Evolutionary conservation across 2,797 vertebrate genomes (phyloP).

Genomic region (Rhincodon typus): DNA sequence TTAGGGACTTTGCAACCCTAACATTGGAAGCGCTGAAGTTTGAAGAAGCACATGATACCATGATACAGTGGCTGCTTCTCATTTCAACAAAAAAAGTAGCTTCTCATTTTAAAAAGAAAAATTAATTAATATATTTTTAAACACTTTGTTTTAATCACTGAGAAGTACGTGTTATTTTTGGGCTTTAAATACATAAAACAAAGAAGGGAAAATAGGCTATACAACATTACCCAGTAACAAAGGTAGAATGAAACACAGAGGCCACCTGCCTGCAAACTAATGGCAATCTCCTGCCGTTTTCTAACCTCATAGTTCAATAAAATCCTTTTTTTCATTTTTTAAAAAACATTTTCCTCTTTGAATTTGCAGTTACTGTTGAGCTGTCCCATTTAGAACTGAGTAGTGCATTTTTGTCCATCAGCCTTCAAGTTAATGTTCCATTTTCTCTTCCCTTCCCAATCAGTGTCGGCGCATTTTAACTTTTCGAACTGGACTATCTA

Average conservation of each 20-base stretch:
- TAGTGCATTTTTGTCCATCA: constrained; percentile 30
- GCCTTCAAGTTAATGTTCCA: constrained; percentile 30
- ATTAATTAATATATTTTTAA: constrained; percentile 35
- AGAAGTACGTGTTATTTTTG: not conserved
- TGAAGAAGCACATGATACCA: constrained; percentile 33
- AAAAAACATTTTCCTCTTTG: not conserved
- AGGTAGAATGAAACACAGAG: constrained; percentile 27
- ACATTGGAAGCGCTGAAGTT: constrained; percentile 34
- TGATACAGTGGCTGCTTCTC: constrained; percentile 32
- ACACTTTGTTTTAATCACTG: constrained; percentile 24
- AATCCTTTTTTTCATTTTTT: constrained; percentile 30
- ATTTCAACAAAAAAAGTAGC: constrained; percentile 32
- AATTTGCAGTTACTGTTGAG: constrained; percentile 24
- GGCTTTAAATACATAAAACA: constrained; percentile 36
- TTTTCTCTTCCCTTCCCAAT: constrained; percentile 44
- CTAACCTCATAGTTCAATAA: constrained; percentile 25
- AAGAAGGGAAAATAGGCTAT: constrained; percentile 34
- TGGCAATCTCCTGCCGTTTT: not conserved
- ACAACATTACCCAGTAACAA: constrained; percentile 29
- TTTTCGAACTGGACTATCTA: constrained; percentile 68
- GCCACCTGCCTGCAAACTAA: not conserved
- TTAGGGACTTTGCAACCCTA: constrained; percentile 23
- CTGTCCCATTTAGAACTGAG: constrained; percentile 21
- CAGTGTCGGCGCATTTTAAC: constrained; percentile 95
- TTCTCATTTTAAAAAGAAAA: not conserved